Evolutionary conservation across 2,888 invertebrate species (phyloP), one percentile per base, ranked within the genome.

Genomic region (Auanema freiburgensis): DNA sequence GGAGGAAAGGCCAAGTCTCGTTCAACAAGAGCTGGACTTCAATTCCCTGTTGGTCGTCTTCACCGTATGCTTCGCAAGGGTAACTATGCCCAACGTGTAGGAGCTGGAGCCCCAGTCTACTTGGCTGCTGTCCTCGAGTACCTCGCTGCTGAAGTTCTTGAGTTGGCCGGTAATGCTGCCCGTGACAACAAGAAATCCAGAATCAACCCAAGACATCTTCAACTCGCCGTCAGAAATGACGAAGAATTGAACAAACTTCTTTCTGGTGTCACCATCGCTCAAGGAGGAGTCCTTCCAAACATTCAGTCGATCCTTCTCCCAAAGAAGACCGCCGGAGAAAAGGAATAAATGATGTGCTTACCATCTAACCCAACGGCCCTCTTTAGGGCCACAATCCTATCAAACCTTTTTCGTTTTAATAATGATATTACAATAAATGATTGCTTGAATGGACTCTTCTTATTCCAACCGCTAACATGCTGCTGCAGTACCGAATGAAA

Each of bases 241-340:
- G 80, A 80, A 63, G 80, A 80, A 68, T 57, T 80, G 66, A 80
- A 81, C 74, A 81, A 80, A 63, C 70, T 79, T 44, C 72, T 81
- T 57, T 61, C 77, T 44, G 90, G 90, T 44, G 91, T 91, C 1
- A 91, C 91, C 18, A 91, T 92, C 81, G 89, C 91, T 25, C 90
- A 92, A 85, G 92, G 92, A 66, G 92, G 92, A 77, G 92, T 92
- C 0, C 84, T 92, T 80, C 81, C 81, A 64, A 81, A 81, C 77
- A 81, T 81, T 74, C 78, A 81, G 66, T 77, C 81, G 54, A 72
- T 75, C 56, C 75, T 81, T 58, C 76, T 82, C 55, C 81, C 81
- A 71, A 81, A 83, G 77, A 82, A 81, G 76, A 78, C 74, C 52
- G 78, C 68, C 62, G 77, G 69, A 53, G 68, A 72, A 54, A 67